Evolutionary conservation across 2,797 vertebrate genomes (phyloP).

Genomic region (Hapalemur alaotrensis): DNA sequence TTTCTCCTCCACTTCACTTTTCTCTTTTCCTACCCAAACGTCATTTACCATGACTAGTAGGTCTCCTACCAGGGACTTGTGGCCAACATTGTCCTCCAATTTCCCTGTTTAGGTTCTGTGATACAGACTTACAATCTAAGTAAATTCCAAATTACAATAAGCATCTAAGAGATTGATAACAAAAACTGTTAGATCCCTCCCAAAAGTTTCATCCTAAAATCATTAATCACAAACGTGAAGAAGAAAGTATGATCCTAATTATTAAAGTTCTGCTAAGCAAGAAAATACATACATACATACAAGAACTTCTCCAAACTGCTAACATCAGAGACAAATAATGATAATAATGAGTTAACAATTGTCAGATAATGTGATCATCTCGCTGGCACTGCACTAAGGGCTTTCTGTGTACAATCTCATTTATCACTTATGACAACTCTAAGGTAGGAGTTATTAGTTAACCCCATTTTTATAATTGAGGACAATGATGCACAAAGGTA

Average conservation of each 20-base stretch:
- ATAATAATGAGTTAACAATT: background rate
- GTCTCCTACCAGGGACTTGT: background rate
- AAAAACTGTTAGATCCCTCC: background rate
- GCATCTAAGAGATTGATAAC: background rate
- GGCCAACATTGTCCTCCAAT: background rate
- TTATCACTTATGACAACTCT: background rate
- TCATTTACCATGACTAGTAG: background rate
- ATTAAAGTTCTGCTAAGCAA: background rate
- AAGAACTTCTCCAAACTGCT: background rate
- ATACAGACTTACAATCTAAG: background rate
- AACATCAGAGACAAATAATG: background rate
- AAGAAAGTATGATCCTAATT: background rate
- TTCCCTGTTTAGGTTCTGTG: background rate
- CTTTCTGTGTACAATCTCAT: background rate
- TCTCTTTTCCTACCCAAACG: background rate
- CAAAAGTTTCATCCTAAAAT: background rate
- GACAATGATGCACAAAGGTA: background rate
- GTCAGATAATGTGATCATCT: background rate
- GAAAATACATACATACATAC: background rate
- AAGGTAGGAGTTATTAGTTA: background rate
- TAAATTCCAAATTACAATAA: background rate
- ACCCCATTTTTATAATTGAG: background rate
- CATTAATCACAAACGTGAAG: background rate
- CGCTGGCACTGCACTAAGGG: background rate
- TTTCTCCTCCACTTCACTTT: background rate